Conservation (phyloP, 2,888 invertebrate genomes). For the Andrena flavipes region DNA sequence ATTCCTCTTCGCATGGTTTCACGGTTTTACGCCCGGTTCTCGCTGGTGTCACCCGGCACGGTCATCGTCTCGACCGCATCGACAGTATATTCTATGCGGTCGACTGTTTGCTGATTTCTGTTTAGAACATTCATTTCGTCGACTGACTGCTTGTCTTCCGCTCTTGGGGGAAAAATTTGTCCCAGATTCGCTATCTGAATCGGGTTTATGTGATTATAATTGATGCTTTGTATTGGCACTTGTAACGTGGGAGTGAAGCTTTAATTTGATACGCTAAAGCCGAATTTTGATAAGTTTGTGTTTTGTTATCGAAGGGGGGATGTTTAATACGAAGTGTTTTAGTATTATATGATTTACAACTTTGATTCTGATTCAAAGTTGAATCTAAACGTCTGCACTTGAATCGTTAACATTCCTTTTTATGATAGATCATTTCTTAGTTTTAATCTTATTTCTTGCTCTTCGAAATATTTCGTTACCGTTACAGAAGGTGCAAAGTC, state of each 20-base stretch:
- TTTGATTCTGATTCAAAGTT: background rate
- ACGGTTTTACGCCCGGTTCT: conserved; percentile 45
- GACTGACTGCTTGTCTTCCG: background rate
- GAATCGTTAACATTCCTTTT: background rate
- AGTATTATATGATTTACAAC: too few species aligned
- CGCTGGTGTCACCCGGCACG: conserved; percentile 53
- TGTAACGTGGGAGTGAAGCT: too few species aligned
- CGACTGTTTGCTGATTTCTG: conserved; percentile 3
- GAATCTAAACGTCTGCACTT: background rate
- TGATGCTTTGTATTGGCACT: too few species aligned
- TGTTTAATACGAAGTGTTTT: too few species aligned
- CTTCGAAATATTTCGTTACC: background rate
- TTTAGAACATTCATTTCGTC: conserved; percentile 18
- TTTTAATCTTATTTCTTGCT: background rate
- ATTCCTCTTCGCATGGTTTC: conserved; percentile 51
- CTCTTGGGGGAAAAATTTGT: too few species aligned
- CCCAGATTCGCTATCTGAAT: too few species aligned
- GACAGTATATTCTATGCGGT: conserved; percentile 37
- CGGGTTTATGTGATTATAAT: too few species aligned
- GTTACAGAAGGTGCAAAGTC: background rate
- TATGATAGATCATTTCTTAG: background rate
- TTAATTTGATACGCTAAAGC: too few species aligned
- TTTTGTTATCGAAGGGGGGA: too few species aligned
- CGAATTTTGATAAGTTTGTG: too few species aligned
- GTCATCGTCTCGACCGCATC: conserved; percentile 62